A percentile compares a stretch with the other conserved stretches of the same genome.
phyloP scores from a whole-genome alignment of 1,140 invertebrate species.

The Sogatella furcifera region DNA sequence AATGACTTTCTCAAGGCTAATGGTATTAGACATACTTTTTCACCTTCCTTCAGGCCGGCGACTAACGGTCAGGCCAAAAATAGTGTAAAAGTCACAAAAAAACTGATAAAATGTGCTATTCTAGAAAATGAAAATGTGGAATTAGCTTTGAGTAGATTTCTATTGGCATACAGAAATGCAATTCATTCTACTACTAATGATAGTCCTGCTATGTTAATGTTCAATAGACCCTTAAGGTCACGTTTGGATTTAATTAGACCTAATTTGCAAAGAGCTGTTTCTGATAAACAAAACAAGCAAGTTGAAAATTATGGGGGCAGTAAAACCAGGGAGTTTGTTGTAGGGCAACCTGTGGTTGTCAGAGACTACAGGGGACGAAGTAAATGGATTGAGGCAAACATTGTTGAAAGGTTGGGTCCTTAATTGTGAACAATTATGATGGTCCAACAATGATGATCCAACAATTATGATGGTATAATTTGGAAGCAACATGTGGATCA shows the following conservation, averaged over 20 bases:
- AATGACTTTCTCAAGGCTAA: too few species aligned
- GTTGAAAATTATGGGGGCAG: not conserved
- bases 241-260: not conserved
- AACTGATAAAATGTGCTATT: constrained; percentile 2
- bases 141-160: constrained; percentile 11
- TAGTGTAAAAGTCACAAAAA: constrained; percentile 19
- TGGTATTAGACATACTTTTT: not conserved
- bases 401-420: not conserved
- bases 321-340: not conserved
- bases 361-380: not conserved
- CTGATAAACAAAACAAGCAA: too few species aligned
- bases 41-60: constrained; percentile 18
- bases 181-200: not conserved
- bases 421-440: not conserved
- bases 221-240: not conserved
- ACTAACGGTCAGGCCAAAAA: constrained; percentile 21
- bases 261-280: not conserved
- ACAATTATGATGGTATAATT: not conserved
- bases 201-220: not conserved
- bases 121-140: constrained; percentile 6
- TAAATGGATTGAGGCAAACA: not conserved
- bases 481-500: not conserved
- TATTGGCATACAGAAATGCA: constrained; percentile 11
- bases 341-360: not conserved
- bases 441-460: too few species aligned